A percentile compares a stretch with the other conserved stretches of the same genome.
Evolutionary conservation across 2,797 vertebrate species (phyloP).

Genomic region (Setipinna tenuifilis): DNA sequence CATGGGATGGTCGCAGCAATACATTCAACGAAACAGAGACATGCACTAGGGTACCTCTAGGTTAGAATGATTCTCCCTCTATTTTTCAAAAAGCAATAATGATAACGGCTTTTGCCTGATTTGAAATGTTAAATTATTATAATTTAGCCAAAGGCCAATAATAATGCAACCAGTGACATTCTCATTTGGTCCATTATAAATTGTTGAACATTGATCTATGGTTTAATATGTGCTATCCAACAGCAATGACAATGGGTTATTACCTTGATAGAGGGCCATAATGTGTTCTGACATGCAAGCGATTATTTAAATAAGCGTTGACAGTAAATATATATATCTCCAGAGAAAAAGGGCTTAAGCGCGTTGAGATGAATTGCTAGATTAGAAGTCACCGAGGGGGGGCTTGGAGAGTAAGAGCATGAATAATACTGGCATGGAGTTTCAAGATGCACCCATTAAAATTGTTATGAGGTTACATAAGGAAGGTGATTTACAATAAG

Average conservation of each 20-base stretch:
- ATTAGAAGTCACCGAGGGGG: constrained; percentile 55
- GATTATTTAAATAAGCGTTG: constrained; percentile 77
- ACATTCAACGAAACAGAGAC: constrained; percentile 17
- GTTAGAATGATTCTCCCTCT: constrained; percentile 59
- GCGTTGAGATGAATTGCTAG: constrained; percentile 54
- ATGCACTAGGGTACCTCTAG: constrained; percentile 36
- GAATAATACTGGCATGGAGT: constrained; percentile 55
- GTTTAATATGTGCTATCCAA: constrained; percentile 80
- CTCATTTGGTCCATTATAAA: constrained; percentile 76
- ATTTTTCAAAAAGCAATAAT: constrained; percentile 73
- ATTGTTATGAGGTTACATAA: constrained; percentile 57
- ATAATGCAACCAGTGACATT: constrained; percentile 74
- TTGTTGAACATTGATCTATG: constrained; percentile 81
- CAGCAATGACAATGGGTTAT: constrained; percentile 74
- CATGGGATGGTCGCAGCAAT: background rate
- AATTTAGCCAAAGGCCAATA: constrained; percentile 73
- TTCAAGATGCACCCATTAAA: constrained; percentile 56
- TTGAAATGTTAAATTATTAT: constrained; percentile 75
- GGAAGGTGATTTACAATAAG: constrained; percentile 56
- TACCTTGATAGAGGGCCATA: constrained; percentile 74
- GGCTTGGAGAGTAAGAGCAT: constrained; percentile 40
- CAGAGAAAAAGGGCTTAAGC: constrained; percentile 57
- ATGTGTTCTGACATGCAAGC: constrained; percentile 67
- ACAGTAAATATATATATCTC: constrained; percentile 69
- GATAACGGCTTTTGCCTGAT: constrained; percentile 65